phyloP scores from a whole-genome alignment of 2,888 invertebrate genomes.

The Spialia ferax region DNA sequence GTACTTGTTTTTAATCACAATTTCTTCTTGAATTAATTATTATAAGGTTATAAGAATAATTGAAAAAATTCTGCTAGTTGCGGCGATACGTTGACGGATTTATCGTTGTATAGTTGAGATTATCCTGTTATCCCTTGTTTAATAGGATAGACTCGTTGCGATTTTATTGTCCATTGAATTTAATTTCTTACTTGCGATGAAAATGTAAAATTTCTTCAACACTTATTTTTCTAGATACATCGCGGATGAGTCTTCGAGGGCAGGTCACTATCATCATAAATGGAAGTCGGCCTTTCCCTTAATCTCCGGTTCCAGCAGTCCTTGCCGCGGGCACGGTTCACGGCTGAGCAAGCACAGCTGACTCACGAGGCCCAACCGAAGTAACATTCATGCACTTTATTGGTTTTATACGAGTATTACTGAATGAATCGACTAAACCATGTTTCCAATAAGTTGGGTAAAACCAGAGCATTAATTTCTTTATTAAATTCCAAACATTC shows the following conservation, averaged over 20 bases:
- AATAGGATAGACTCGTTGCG: no score
- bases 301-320: slow-evolving; percentile 20
- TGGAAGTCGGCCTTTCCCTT: slow-evolving; percentile 21
- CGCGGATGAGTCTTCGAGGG: slow-evolving; percentile 9
- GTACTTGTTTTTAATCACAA: no score
- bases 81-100: no score
- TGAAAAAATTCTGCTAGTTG: no score
- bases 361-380: slow-evolving; percentile 13
- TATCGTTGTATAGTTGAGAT: no score
- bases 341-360: slow-evolving; percentile 22
- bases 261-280: neutral
- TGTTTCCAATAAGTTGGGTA: no score
- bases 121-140: no score
- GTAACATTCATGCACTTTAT: neutral
- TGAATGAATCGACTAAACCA: neutral
- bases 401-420: neutral
- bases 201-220: neutral
- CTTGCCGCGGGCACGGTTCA: slow-evolving; percentile 31
- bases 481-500: neutral
- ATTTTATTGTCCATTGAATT: no score
- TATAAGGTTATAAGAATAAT: no score
- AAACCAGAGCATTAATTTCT: neutral
- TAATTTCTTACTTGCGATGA: no score
- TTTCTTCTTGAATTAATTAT: no score
- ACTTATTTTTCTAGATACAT: neutral